Percentiles rank a stretch among this genome's conserved stretches.
These are phyloP conservation scores for Sitophilus oryzae DNA, from an alignment of 1,140 invertebrate genomes.

Conservation along the genomic window DNA sequence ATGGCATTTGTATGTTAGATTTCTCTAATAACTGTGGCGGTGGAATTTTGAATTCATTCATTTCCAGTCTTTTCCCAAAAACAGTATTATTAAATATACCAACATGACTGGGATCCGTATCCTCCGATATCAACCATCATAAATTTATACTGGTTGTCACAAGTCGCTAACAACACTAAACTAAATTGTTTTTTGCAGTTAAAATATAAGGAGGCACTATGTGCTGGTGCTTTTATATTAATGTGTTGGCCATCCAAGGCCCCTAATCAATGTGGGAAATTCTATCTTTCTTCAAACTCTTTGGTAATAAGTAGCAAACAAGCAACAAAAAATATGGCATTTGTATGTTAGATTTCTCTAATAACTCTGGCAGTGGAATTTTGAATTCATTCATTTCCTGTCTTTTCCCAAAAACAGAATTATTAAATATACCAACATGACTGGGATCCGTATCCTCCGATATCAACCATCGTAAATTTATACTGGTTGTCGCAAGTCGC, in stretches of 20 bases:
- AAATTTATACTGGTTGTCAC: conserved; percentile 39
- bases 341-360: too few relatives aligned
- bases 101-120: background rate
- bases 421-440: background rate
- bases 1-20: too few relatives aligned
- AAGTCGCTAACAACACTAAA: conserved; percentile 44
- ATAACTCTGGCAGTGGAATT: background rate
- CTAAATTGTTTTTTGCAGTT: conserved; percentile 40
- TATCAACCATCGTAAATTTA: conserved; percentile 2
- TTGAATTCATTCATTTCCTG: background rate
- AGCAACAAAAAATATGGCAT: too few relatives aligned
- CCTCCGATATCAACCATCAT: conserved; percentile 6
- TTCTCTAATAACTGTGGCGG: background rate
- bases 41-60: background rate
- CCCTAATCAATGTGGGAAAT: too few relatives aligned
- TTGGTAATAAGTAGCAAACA: background rate
- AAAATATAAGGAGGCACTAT: conserved; percentile 20
- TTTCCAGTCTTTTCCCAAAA: background rate
- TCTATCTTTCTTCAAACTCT: too few relatives aligned
- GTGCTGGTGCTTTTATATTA: too few relatives aligned
- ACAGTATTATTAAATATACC: background rate
- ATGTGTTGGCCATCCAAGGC: too few relatives aligned
- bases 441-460: conserved; percentile 5
- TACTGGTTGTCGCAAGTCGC: conserved; percentile 44
- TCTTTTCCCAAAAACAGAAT: background rate